Evolutionary conservation across 2,113 vertebrate genomes (phyloP).

Genomic region (Coreoperca whiteheadi): DNA sequence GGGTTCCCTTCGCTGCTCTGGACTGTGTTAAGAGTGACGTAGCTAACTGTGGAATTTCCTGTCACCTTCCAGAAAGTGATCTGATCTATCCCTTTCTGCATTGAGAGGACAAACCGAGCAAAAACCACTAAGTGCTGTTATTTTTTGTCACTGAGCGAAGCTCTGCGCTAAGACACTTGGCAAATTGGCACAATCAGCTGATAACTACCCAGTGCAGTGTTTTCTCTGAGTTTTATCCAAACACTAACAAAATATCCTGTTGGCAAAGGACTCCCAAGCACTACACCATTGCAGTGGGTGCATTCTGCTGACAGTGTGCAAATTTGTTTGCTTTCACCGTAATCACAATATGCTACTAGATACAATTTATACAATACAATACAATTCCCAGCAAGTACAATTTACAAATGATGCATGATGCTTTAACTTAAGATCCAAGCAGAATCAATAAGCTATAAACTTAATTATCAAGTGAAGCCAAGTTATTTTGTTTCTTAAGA

Average conservation of each 20-base stretch:
- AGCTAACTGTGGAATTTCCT: conserved; percentile 73
- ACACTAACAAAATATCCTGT: not conserved
- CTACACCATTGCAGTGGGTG: not conserved
- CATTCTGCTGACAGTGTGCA: conserved; percentile 32
- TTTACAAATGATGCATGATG: not conserved
- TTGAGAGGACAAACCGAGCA: conserved; percentile 57
- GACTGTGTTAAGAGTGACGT: conserved; percentile 66
- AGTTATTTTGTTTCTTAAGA: not conserved
- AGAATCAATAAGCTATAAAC: conserved; percentile 32
- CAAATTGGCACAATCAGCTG: conserved; percentile 41
- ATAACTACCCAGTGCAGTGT: not conserved
- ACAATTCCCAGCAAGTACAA: not conserved
- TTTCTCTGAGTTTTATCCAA: not conserved
- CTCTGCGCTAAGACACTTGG: conserved; percentile 51
- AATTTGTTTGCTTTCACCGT: conserved; percentile 26
- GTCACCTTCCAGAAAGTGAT: conserved; percentile 67
- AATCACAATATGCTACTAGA: conserved; percentile 28
- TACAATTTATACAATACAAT: too few species aligned
- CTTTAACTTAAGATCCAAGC: not conserved
- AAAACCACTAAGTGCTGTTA: conserved; percentile 84
- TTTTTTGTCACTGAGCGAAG: conserved; percentile 50
- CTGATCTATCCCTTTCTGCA: conserved; percentile 49
- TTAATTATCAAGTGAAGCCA: not conserved
- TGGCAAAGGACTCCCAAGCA: not conserved
- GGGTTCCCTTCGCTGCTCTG: conserved; percentile 57